Evolutionary conservation across 2,113 vertebrate species (phyloP), one percentile per base, ranked within the genome.

Genomic region (Plecotus auritus): DNA sequence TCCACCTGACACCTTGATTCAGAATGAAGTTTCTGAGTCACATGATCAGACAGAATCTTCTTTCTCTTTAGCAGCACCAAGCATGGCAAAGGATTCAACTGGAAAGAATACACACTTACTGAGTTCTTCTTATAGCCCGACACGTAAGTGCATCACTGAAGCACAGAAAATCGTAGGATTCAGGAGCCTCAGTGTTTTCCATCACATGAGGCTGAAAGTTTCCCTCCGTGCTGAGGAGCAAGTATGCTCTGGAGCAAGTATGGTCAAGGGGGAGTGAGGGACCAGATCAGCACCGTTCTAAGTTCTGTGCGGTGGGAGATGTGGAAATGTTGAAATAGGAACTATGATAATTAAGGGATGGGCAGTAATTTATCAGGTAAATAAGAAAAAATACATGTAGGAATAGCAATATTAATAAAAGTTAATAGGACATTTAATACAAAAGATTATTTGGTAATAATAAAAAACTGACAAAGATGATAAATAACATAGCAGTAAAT

Each of bases 301-400:
- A 18, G 32, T 32, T 5, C 14, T 0, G 2, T 22, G 61, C 6
- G 18, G 9, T 5, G 17, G 42, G 9, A 11, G 64, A 1, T 5
- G 8, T 49, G 32, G 49, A 42, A 56, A 74, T 23, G 4, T 22
- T 85, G 83, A 73, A 66, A 51, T 12, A 37, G 59, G 49, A 76
- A 92, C 30, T 4, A 7, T 20, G 45, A 32, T 73, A 81, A 42
- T 28, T 66, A 81, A 92, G 12, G 10, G 45, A 28, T 32, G 26
- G n/a, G 42, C 42, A 37, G 70, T 49, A 66, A 77, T 17, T n/a
- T 13, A 77, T 23, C 35, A 82, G 51, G 93, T 49, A 93, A 70
- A 66, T 40, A 49, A 23, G 59, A 64, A 59, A 32, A 47, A 64
- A 70, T 64, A 40, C 20, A 56, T 32, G 9, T 23, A 94, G 64